Base-by-base conservation (phyloP, 2,113 vertebrate species). In the Bostrychus sinensis region DNA sequence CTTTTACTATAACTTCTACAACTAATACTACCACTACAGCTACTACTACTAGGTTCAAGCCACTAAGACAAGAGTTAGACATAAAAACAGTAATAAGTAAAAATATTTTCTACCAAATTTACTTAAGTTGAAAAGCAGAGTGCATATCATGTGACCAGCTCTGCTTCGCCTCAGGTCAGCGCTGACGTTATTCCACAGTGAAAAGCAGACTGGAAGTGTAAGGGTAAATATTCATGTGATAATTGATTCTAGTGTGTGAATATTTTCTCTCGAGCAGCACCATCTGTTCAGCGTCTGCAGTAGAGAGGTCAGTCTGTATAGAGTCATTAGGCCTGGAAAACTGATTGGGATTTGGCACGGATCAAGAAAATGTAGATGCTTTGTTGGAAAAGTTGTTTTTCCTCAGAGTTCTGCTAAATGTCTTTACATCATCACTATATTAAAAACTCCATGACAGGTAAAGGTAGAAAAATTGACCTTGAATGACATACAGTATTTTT, bases 201-300 rank as follows among this genome's bases (percentile, higher is more conserved):
- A 32, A 34, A 26, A 38, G 11, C n/a, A 53, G 45, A 71, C 56
- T 19, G 23, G 19, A 62, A 81, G 60, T 14, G 45, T 66, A 41
- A 3, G 23, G 20, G 43, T 20, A 7, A 11, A 42, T 41, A 63
- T 13, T 48, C 55, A 36, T 25, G 25, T 11, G 1, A 25, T 46
- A 69, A 64, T 56, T 28, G 63, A 82, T 82, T 61, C 65, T 1
- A 12, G 14, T 13, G 51, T 9, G 51, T 32, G 57, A 38, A 10
- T 54, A 13, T 64, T 30, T 61, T 53, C 63, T 41, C 14, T 20
- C 67, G 17, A 16, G 17, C 14, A 0, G n/a, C 26, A 5, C 48
- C 53, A 28, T 55, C 30, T 36, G 28, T 20, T 55, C 28, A 36
- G 28, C 5, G 48, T 51, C 48, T 30, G 9, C 53, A 32, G 48